Base-by-base conservation (phyloP, 2,113 vertebrate species). In the Chloebia gouldiae region DNA sequence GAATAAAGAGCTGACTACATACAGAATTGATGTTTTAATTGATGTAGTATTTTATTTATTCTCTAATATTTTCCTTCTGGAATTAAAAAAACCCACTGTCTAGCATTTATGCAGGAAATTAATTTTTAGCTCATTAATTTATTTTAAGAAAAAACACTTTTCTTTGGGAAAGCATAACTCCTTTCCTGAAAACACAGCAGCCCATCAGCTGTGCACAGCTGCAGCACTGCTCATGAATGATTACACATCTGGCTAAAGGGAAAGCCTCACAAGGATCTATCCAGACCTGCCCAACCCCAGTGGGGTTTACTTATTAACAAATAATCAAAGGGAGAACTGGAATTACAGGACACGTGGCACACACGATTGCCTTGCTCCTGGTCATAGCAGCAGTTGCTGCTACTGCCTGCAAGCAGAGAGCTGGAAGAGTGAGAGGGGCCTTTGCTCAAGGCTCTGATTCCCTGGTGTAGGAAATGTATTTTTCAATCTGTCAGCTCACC, bases 231-330 rank as follows among this genome's bases (percentile, higher is more conserved):
- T 39, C 47, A 90, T 45, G 59, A 81, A 92, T 64, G 7, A 85
- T 89, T 87, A 70, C 33, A 88, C 78, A 66, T 40, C 35, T 22
- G 61, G 50, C 42, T 22, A 25, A 4, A 47, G 2, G 69, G 39
- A 86, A 88, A 82, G 27, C 63, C 88, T 86, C 15, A 0, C 4
- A 51, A 86, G 73, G 86, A 75, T 73, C 77, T 76, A 80, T 45
- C 0, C 0, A 77, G 85, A 33, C 60, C 66, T 86, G 86, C 81
- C 83, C 83, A 88, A 17, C 86, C 88, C 68, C 39, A 42, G 8
- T 22, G 49, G 84, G 49, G 88, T 85, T 96, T 95, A 97, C 95
- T 96, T 40, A 96, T 95, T 95, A 95, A 95, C 95, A 90, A 88
- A 93, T 76, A 76, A 91, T 91, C 66, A 72, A 91, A 91, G 1